Evolutionary conservation across 2,113 vertebrate species (phyloP).

Genomic region (Danio rerio): DNA sequence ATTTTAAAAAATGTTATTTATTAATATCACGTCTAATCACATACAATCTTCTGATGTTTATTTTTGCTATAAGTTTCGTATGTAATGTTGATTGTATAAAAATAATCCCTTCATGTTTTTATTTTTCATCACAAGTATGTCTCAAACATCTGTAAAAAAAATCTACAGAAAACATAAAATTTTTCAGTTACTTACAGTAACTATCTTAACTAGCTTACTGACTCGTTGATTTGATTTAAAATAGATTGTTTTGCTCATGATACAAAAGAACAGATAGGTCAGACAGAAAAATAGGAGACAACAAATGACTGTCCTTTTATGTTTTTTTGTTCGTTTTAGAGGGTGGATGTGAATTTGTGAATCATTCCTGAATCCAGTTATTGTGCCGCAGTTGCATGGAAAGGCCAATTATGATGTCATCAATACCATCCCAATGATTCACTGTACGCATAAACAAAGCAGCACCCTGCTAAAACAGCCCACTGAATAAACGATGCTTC

Average conservation of each 20-base stretch:
- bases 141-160: too few species aligned
- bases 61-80: too few species aligned
- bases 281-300: background rate
- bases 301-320: slow-evolving; percentile 23
- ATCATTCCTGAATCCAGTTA: slow-evolving; percentile 25
- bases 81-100: too few species aligned
- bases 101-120: too few species aligned
- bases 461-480: background rate
- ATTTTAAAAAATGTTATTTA: too few species aligned
- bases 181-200: background rate
- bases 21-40: too few species aligned
- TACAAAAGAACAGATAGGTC: background rate
- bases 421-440: slow-evolving; percentile 34
- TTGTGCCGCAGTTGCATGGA: background rate
- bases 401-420: slow-evolving; percentile 36
- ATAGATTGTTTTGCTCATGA: background rate
- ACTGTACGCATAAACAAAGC: slow-evolving; percentile 20
- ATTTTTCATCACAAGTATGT: too few species aligned
- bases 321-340: slow-evolving; percentile 23
- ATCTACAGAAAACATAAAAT: too few species aligned
- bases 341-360: slow-evolving; percentile 14
- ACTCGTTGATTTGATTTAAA: background rate
- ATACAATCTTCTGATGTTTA: too few species aligned
- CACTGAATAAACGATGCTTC: slow-evolving; percentile 7
- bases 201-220: background rate